Evolutionary conservation across 2,113 vertebrate genomes (phyloP).

Genomic region (Eublepharis macularius): DNA sequence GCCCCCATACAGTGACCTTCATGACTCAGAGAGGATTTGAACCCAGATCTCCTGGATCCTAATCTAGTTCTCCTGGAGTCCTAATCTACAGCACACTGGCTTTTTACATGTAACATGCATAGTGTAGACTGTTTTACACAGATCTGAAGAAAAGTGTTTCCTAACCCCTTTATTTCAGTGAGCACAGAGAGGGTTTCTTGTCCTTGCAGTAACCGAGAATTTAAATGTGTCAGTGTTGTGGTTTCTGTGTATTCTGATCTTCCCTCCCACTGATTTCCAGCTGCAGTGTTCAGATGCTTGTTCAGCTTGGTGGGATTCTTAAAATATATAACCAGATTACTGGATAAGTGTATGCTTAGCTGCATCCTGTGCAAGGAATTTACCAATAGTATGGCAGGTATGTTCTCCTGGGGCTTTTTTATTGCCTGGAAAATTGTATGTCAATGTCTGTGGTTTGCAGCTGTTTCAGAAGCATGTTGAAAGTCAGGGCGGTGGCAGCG

Average conservation of each 20-base stretch:
- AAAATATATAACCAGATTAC: neutral
- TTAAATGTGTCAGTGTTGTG: neutral
- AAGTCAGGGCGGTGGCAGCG: conserved; percentile 69
- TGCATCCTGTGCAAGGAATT: neutral
- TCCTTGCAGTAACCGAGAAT: neutral
- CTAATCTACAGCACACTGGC: no score
- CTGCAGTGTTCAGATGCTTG: neutral
- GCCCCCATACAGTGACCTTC: no score
- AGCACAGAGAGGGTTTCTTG: neutral
- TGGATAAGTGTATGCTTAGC: neutral
- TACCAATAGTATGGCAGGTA: neutral
- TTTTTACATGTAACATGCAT: neutral
- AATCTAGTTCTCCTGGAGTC: no score
- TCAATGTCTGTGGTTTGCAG: conserved; percentile 64
- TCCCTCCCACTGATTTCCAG: neutral
- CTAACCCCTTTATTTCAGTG: neutral
- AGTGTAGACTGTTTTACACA: neutral
- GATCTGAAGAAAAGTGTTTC: neutral
- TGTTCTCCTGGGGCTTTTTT: conserved; percentile 8
- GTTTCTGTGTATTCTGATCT: neutral
- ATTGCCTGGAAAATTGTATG: conserved; percentile 24
- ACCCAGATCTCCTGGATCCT: no score
- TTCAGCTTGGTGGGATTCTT: neutral
- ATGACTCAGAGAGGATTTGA: no score
- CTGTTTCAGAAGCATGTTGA: conserved; percentile 79